phyloP scores from a whole-genome alignment of 2,888 invertebrate species.

The Melieria picta region DNA sequence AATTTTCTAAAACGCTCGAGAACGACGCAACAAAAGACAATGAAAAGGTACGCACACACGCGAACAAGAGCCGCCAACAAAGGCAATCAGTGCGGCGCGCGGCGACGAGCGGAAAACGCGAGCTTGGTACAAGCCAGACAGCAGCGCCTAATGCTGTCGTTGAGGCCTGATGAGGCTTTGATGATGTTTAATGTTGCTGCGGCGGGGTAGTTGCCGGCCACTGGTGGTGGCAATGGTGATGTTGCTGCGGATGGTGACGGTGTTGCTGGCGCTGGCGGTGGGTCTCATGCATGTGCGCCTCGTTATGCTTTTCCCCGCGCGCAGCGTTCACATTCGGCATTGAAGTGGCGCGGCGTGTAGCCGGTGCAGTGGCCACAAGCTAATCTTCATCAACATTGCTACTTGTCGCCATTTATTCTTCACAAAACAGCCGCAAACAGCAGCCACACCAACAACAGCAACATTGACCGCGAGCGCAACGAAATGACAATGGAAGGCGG shows the following conservation, averaged over 20 bases:
- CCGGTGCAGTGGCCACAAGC: conserved; percentile 40
- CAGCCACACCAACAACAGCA: conserved; percentile 10
- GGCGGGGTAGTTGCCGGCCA: background rate
- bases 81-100: too few species aligned
- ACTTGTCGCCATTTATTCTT: conserved; percentile 51
- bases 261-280: background rate
- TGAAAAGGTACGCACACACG: background rate
- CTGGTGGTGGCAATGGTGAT: background rate
- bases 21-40: background rate
- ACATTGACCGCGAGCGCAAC: conserved; percentile 23
- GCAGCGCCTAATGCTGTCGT: conserved; percentile 8
- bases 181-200: background rate
- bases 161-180: background rate
- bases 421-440: conserved; percentile 31
- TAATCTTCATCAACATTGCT: conserved; percentile 59
- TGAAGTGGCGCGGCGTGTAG: conserved; percentile 3
- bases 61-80: too few species aligned
- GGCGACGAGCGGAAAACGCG: too few species aligned
- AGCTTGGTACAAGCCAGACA: background rate
- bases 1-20: conserved; percentile 43
- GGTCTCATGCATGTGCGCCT: background rate
- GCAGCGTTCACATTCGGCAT: background rate
- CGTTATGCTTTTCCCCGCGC: background rate
- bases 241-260: background rate
- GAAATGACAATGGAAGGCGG: conserved; percentile 17